A percentile compares a stretch with the other conserved stretches of the same genome.
Evolutionary conservation across 2,113 vertebrate species (phyloP).

Genomic region (Eidolon helvum): DNA sequence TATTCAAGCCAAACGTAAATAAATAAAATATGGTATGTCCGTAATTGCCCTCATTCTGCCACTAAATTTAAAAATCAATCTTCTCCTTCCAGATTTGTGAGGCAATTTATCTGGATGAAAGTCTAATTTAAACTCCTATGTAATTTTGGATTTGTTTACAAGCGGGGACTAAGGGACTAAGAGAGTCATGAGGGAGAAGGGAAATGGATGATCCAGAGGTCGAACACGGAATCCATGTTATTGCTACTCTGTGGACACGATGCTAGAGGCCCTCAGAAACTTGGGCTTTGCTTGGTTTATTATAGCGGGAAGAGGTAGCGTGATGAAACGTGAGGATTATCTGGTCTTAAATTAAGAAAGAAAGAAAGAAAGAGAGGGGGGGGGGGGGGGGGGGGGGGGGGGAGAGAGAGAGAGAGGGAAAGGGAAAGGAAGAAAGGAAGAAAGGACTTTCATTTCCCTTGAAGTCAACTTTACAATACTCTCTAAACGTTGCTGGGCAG

Average conservation of each 20-base stretch:
- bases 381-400: too few relatives aligned
- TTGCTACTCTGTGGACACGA: not conserved
- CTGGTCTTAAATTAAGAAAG: not conserved
- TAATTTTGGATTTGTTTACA: conserved; percentile 38
- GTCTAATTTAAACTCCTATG: conserved; percentile 8
- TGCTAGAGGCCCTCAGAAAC: not conserved
- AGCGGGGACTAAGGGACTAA: not conserved
- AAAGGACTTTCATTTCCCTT: not conserved
- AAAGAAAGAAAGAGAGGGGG: too few relatives aligned
- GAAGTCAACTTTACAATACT: not conserved
- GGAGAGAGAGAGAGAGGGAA: too few relatives aligned
- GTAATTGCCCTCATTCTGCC: not conserved
- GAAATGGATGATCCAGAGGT: not conserved
- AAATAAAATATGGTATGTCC: not conserved
- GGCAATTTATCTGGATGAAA: conserved; percentile 28
- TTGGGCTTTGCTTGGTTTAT: not conserved
- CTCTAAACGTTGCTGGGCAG: rapidly evolving
- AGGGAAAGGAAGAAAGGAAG: too few relatives aligned
- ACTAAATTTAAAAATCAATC: not conserved
- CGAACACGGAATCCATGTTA: not conserved
- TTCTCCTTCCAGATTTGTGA: not conserved
- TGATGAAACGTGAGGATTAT: not conserved
- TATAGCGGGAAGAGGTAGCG: not conserved
- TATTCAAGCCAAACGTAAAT: not conserved
- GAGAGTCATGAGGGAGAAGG: not conserved